Evolutionary conservation across 2,113 vertebrate species (phyloP).

Genomic region (Chloebia gouldiae): DNA sequence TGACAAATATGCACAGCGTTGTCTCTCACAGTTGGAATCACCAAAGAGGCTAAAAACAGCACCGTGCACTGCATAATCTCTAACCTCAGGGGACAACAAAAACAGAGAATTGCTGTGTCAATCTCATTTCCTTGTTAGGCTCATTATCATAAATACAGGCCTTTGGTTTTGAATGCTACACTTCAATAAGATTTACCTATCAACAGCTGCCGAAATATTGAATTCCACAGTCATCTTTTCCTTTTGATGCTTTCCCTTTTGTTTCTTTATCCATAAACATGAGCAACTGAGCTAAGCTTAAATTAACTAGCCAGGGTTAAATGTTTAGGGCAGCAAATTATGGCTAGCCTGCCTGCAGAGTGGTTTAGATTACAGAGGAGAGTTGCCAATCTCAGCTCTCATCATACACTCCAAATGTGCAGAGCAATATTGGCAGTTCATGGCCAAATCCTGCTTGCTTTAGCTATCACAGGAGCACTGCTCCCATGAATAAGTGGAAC

Average conservation of each 20-base stretch:
- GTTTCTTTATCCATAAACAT: conserved; percentile 77
- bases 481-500: conserved; percentile 26
- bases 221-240: conserved; percentile 72
- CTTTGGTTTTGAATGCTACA: conserved; percentile 67
- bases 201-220: conserved; percentile 71
- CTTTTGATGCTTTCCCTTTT: conserved; percentile 77
- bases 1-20: conserved; percentile 72
- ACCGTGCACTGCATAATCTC: conserved; percentile 73
- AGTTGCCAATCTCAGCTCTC: conserved; percentile 58
- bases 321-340: conserved; percentile 66
- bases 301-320: conserved; percentile 72
- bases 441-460: conserved; percentile 37
- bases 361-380: conserved; percentile 61
- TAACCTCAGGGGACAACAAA: conserved; percentile 75
- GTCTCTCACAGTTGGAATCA: conserved; percentile 76
- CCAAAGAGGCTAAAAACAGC: conserved; percentile 79
- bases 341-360: conserved; percentile 36
- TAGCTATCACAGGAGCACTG: background rate
- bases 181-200: conserved; percentile 69
- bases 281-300: conserved; percentile 70
- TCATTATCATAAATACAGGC: conserved; percentile 70
- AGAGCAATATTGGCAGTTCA: conserved; percentile 37
- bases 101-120: conserved; percentile 76
- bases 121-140: conserved; percentile 78
- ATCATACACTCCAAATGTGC: conserved; percentile 51